Evolutionary conservation across 2,888 invertebrate genomes (phyloP).

Genomic region (Ametastegia equiseti): DNA sequence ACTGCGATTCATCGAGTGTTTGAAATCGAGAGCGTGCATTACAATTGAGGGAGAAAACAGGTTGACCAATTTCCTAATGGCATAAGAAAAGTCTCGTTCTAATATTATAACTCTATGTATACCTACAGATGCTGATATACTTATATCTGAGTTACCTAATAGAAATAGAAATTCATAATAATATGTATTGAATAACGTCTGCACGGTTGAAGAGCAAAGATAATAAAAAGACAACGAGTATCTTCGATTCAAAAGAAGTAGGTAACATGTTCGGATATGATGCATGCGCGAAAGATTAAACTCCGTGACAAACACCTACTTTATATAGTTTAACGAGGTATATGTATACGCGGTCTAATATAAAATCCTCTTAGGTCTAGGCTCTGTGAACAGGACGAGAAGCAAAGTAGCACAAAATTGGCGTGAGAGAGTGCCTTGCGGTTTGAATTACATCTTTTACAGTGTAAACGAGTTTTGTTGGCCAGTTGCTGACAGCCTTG

Average conservation of each 20-base stretch:
- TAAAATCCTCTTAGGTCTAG: constrained; percentile 1
- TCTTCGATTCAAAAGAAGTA: background rate
- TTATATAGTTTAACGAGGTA: constrained; percentile 11
- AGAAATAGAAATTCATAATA: background rate
- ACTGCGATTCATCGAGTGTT: background rate
- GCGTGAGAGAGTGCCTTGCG: constrained; percentile 34
- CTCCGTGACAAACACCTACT: constrained; percentile 4
- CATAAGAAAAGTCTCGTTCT: background rate
- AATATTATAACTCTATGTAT: background rate
- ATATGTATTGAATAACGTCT: background rate
- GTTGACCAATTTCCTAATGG: background rate
- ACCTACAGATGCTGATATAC: background rate
- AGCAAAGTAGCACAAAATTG: constrained; percentile 45
- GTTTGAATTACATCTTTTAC: constrained; percentile 42
- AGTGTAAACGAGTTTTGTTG: constrained; percentile 37
- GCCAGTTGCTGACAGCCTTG: background rate
- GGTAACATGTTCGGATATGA: background rate
- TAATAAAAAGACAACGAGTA: background rate
- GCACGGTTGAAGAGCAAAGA: background rate
- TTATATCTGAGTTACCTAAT: background rate
- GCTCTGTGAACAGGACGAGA: constrained; percentile 3
- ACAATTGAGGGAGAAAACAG: background rate
- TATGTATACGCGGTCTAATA: background rate
- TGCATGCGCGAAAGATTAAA: background rate
- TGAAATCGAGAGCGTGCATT: background rate